Conservation (phyloP, 2,888 invertebrate species). For the Leuctra nigra region DNA sequence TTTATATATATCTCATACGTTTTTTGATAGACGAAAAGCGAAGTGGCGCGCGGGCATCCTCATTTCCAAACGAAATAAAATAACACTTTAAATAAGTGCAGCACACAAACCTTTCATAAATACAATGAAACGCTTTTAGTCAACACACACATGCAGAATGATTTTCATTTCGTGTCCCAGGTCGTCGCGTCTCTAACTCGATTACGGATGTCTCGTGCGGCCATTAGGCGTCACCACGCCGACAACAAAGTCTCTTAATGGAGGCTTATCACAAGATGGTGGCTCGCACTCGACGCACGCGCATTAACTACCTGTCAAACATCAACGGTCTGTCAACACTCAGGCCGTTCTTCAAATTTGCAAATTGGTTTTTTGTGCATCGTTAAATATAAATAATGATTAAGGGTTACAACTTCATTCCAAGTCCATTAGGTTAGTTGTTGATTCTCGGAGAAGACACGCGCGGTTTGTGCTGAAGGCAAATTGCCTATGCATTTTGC, state of each 20-base stretch:
- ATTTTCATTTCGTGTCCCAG: background rate
- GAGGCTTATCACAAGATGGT: conserved; percentile 6
- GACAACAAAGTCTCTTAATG: background rate
- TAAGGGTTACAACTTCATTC: conserved; percentile 12
- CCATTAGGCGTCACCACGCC: background rate
- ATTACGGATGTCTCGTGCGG: background rate
- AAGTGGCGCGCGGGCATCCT: conserved; percentile 4
- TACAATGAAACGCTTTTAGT: conserved; percentile 17
- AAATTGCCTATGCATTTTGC: background rate
- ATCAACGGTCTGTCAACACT: too few species aligned
- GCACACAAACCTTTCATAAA: conserved; percentile 7
- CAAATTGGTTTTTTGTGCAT: conserved; percentile 11
- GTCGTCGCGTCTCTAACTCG: background rate
- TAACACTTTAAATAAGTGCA: conserved; percentile 16
- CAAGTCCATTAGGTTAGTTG: conserved; percentile 6
- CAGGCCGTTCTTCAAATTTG: conserved; percentile 2
- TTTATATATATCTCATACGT: background rate
- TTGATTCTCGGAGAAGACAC: too few species aligned
- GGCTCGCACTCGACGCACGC: background rate
- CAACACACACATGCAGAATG: conserved; percentile 8
- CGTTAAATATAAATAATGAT: conserved; percentile 6
- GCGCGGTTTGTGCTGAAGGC: too few species aligned
- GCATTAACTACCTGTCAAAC: background rate
- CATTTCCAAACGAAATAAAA: conserved; percentile 13
- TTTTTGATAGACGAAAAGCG: background rate